Conservation (phyloP, 1,140 invertebrate genomes). For the Battus philenor region DNA sequence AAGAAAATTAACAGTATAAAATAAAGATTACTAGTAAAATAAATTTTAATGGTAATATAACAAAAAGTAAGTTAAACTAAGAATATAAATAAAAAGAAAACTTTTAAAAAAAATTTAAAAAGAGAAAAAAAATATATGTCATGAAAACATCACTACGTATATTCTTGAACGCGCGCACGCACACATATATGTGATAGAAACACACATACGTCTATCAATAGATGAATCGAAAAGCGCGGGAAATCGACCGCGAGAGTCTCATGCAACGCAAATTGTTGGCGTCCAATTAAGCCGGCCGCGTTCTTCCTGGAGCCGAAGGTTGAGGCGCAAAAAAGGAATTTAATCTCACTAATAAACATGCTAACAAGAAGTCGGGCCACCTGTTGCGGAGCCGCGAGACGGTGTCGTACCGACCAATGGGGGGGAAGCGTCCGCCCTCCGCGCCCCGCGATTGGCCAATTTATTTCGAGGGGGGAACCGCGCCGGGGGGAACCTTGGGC, state of each 20-base stretch:
- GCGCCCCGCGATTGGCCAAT: constrained; percentile 43
- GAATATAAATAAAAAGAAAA: no score
- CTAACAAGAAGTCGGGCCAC: constrained; percentile 67
- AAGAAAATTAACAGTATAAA: no score
- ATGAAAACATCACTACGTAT: background rate
- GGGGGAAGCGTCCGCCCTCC: constrained; percentile 59
- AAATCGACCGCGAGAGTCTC: constrained; percentile 17
- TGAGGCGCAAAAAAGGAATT: constrained; percentile 63
- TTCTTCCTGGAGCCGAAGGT: constrained; percentile 37
- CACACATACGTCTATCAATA: background rate
- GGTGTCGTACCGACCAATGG: constrained; percentile 49
- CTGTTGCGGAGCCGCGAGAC: constrained; percentile 58
- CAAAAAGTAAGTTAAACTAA: no score
- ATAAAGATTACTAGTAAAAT: no score
- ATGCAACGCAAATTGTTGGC: constrained; percentile 43
- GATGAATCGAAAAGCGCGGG: constrained; percentile 6
- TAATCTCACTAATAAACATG: constrained; percentile 74
- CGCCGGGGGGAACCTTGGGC: constrained; percentile 31
- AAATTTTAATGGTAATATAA: no score
- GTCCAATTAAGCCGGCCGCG: constrained; percentile 37
- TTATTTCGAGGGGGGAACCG: constrained; percentile 31
- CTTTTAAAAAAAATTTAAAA: no score
- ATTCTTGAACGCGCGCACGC: background rate
- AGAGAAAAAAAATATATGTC: background rate
- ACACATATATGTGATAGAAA: background rate